A percentile compares a stretch with the other conserved stretches of the same genome.
phyloP scores from a whole-genome alignment of 2,113 vertebrate genomes.

The Macquaria ambigua region DNA sequence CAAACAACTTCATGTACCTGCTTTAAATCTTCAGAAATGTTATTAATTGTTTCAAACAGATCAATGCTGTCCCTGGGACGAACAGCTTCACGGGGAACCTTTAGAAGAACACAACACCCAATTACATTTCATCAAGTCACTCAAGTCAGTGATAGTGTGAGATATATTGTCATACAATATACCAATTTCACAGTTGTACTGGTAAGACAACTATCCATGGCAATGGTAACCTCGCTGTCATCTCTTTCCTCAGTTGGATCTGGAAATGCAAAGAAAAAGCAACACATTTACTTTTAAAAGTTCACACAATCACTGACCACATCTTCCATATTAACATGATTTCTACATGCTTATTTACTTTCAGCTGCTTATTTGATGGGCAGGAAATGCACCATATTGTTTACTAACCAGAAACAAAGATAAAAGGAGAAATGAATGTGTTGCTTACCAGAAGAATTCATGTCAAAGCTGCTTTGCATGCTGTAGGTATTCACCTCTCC shows the following conservation, averaged over 20 bases:
- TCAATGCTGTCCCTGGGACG: background rate
- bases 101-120: background rate
- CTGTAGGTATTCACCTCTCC: background rate
- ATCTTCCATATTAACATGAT: background rate
- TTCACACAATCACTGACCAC: background rate
- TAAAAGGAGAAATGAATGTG: background rate
- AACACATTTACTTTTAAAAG: background rate
- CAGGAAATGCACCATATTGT: background rate
- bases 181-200: slow-evolving; percentile 61
- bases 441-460: slow-evolving; percentile 50
- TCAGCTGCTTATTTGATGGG: background rate
- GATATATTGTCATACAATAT: slow-evolving; percentile 3
- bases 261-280: slow-evolving; percentile 27
- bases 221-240: background rate
- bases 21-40: background rate
- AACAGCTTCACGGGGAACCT: slow-evolving; percentile 29
- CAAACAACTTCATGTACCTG: slow-evolving; percentile 22
- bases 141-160: background rate
- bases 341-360: background rate
- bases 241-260: slow-evolving; percentile 8
- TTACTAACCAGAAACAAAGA: background rate
- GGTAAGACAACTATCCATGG: background rate
- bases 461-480: slow-evolving; percentile 5
- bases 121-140: slow-evolving; percentile 1
- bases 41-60: background rate